Conservation (phyloP, 2,888 invertebrate species). For the Diarsia rubi region DNA sequence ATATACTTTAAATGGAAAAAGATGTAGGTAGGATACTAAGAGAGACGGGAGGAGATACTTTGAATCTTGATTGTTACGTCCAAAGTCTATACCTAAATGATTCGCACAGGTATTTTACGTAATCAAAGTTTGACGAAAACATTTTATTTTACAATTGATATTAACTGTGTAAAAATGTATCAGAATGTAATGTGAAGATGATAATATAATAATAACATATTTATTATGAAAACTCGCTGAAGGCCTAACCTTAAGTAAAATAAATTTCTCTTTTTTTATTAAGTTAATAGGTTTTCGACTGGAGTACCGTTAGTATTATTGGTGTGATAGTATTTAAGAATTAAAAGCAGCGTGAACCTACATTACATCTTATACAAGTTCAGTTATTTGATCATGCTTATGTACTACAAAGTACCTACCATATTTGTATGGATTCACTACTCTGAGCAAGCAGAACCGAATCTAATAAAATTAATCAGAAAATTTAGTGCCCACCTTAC, state of each 20-base stretch:
- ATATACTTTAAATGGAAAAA: neutral
- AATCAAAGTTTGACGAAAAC: constrained; percentile 26
- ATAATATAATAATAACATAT: constrained; percentile 11
- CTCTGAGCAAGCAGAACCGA: neutral
- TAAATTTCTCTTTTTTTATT: neutral
- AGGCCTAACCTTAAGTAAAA: constrained; percentile 55
- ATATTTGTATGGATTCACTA: neutral
- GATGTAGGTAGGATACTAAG: neutral
- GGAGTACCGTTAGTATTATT: constrained; percentile 23
- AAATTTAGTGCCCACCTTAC: neutral
- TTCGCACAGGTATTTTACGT: constrained; percentile 63
- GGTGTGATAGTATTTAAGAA: constrained; percentile 12
- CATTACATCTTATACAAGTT: neutral
- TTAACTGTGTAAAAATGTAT: constrained; percentile 12
- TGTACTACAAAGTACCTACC: neutral
- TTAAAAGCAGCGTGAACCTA: neutral
- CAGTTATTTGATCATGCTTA: neutral
- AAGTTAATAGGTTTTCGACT: neutral
- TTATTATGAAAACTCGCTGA: constrained; percentile 39
- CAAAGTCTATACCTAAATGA: constrained; percentile 53
- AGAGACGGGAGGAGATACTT: constrained; percentile 32
- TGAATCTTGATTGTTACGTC: constrained; percentile 62
- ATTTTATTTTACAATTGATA: constrained; percentile 11
- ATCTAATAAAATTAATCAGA: neutral
- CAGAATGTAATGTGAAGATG: constrained; percentile 21